Evolutionary conservation across 2,113 vertebrate genomes (phyloP), one percentile per base, ranked within the genome.

Genomic region (Nibea albiflora): DNA sequence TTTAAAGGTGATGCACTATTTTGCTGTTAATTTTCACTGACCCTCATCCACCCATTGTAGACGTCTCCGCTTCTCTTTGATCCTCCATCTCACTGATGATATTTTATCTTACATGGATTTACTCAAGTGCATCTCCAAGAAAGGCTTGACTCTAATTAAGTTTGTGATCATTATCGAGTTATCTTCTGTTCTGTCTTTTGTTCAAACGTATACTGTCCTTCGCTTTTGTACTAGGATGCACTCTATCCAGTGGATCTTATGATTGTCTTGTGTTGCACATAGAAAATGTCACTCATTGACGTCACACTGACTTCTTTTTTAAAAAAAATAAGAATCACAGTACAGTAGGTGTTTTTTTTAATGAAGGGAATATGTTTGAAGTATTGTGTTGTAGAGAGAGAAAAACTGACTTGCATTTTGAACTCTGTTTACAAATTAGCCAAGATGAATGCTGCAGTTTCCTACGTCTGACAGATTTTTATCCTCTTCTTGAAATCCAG

Each of bases 391-490:
- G 65, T 76, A 60, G 47, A 64, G 61, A 73, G 82, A 83, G 86
- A 28, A 88, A 89, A 93, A 93, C 93, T 94, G 92, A 95, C 92
- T 83, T 89, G 82, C 58, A 81, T 92, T 90, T 87, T 92, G 75
- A 81, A 93, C 90, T 90, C 85, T 94, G 94, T 95, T 95, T 95
- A 95, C 95, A 95, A 90, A 91, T 92, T 86, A 94, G 93, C 94
- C 91, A 90, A 89, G 79, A 87, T 49, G 82, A 94, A 93, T 95
- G 94, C 95, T 95, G 94, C 92, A 92, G 91, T 93, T 93, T 91
- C 72, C 88, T 87, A 88, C 73, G 81, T 52, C 67, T 68, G 85
- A 82, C 85, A 54, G 76, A 65, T 77, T 73, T 87, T 81, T 82
- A 78, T 50, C n/a, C 26, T 49, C 22, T 69, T 87, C 71, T 63